phyloP scores from a whole-genome alignment of 2,797 vertebrate genomes.

The Sebastes trivittatus region DNA sequence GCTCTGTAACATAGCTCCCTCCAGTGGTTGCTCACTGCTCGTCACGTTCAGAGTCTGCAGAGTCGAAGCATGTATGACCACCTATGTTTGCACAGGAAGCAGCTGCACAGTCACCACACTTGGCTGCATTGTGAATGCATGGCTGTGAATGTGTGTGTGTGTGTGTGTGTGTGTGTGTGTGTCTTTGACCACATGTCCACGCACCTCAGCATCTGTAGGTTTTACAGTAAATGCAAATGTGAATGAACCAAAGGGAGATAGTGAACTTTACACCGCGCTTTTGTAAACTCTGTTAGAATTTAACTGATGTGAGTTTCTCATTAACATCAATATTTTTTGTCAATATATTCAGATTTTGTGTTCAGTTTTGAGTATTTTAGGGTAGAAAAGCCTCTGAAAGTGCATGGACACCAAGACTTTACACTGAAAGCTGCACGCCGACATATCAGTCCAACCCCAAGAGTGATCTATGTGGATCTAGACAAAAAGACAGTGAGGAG shows the following conservation, averaged over 20 bases:
- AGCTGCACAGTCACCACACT: slow-evolving; percentile 42
- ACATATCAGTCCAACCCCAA: neutral
- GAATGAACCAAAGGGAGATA: neutral
- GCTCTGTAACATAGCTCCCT: slow-evolving; percentile 38
- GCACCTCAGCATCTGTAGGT: neutral
- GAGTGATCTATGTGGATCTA: neutral
- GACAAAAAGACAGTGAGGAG: neutral
- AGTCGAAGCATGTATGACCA: neutral
- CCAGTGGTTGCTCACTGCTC: slow-evolving; percentile 36
- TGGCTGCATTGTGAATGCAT: neutral
- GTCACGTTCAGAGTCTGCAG: neutral
- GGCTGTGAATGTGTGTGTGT: neutral
- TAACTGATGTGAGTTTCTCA: neutral
- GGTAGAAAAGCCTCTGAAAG: no score
- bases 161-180: neutral
- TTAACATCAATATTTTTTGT: neutral
- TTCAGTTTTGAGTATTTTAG: neutral
- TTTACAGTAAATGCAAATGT: neutral
- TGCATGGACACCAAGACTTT: no score
- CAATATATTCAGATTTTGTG: no score
- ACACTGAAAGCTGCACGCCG: neutral
- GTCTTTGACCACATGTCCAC: slow-evolving; percentile 8
- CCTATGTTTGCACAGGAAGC: slow-evolving; percentile 58
- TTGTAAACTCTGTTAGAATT: neutral
- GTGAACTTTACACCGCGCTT: neutral